Percentiles rank a stretch among this genome's conserved stretches.
phyloP scores from a whole-genome alignment of 2,797 vertebrate species.

The Microcaecilia unicolor region DNA sequence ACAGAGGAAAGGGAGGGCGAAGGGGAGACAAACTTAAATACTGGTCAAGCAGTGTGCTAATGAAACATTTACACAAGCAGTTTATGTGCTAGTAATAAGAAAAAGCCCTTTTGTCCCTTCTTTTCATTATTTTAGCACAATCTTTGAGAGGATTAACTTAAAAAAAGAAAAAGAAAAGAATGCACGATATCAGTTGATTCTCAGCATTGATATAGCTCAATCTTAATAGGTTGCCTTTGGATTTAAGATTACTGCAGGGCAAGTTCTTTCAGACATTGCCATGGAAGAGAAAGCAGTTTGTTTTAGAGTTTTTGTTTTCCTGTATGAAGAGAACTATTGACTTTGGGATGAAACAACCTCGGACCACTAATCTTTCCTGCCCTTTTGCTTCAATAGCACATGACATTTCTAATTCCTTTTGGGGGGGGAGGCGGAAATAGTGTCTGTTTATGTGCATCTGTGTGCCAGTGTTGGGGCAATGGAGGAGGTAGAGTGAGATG shows the following conservation, averaged over 20 bases:
- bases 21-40: constrained; percentile 27
- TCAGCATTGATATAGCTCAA: constrained; percentile 43
- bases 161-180: constrained; percentile 17
- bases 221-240: constrained; percentile 54
- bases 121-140: constrained; percentile 56
- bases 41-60: constrained; percentile 48
- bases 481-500: constrained; percentile 9
- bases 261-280: constrained; percentile 30
- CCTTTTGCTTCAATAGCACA: too few species aligned
- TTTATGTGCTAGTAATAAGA: constrained; percentile 57
- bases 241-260: constrained; percentile 42
- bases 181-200: constrained; percentile 52
- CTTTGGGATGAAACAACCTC: constrained; percentile 44
- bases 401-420: too few species aligned
- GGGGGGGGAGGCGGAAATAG: too few species aligned
- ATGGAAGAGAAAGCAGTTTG: constrained; percentile 45
- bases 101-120: constrained; percentile 36
- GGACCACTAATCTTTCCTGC: constrained; percentile 25
- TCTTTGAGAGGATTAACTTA: constrained; percentile 53
- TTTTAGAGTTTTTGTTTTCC: constrained; percentile 21
- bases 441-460: constrained; percentile 21
- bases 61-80: constrained; percentile 62
- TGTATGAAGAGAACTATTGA: constrained; percentile 43
- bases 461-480: constrained; percentile 1
- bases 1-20: constrained; percentile 5